Conservation (phyloP, 2,113 vertebrate species). For the Eulemur macaco region DNA sequence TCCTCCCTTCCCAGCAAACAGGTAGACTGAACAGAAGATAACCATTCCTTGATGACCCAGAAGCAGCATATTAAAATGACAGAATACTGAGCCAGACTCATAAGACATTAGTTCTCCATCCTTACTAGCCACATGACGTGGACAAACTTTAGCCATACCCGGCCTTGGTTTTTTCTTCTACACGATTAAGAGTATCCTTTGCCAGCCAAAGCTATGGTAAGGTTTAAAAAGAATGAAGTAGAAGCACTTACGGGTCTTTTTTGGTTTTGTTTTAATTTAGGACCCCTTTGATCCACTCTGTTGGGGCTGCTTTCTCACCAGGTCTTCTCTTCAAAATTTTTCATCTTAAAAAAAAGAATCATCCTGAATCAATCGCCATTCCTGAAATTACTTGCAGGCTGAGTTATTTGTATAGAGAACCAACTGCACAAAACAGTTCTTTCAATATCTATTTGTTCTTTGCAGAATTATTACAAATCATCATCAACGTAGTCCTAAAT, state of each 20-base stretch:
- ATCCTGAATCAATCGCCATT: not conserved
- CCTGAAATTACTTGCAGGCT: not conserved
- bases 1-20: not conserved
- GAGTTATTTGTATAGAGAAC: not conserved
- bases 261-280: not conserved
- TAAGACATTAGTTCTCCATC: not conserved
- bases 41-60: not conserved
- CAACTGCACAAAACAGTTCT: not conserved
- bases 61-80: not conserved
- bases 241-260: not conserved
- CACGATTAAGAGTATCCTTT: not conserved
- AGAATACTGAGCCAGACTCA: not conserved
- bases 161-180: not conserved
- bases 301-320: not conserved
- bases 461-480: slow-evolving; percentile 5
- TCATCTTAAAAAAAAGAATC: not conserved
- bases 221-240: not conserved
- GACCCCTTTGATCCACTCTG: not conserved
- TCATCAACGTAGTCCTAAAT: not conserved
- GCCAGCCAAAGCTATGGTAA: not conserved
- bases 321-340: not conserved
- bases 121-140: not conserved
- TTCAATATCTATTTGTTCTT: not conserved
- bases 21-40: not conserved
- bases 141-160: not conserved